These are phyloP conservation scores for Thaumatotibia leucotreta DNA, from an alignment of 1,140 invertebrate species.

Conservation along the genomic window DNA sequence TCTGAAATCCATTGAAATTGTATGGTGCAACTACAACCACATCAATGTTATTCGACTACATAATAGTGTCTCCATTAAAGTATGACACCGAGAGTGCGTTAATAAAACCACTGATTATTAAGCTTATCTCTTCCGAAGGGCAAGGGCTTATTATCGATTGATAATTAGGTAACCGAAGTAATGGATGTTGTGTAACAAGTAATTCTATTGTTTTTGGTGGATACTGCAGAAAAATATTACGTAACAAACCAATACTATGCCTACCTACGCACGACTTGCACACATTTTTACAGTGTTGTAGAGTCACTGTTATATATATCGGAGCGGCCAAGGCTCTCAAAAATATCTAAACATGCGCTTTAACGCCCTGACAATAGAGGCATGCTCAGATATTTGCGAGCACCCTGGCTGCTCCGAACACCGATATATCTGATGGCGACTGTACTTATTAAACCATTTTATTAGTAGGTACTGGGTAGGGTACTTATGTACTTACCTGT, in stretches of 20 bases:
- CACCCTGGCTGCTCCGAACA: too few species aligned
- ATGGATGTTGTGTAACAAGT: not conserved
- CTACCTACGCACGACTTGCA: not conserved
- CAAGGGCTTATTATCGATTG: not conserved
- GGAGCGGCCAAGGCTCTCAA: too few species aligned
- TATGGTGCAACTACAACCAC: not conserved
- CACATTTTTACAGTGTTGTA: not conserved
- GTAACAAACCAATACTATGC: not conserved
- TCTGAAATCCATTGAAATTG: not conserved
- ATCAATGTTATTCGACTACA: not conserved
- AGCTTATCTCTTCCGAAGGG: constrained; percentile 1
- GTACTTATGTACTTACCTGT: too few species aligned
- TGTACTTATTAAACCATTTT: too few species aligned
- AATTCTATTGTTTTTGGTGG: not conserved
- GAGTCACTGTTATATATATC: too few species aligned
- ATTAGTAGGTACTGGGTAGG: too few species aligned
- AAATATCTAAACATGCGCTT: too few species aligned
- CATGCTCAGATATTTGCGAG: too few species aligned
- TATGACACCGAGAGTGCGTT: not conserved
- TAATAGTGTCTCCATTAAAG: constrained; percentile 1
- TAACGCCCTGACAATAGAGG: too few species aligned
- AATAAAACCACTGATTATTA: not conserved
- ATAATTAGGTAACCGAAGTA: not conserved
- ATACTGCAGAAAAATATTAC: not conserved
- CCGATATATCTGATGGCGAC: too few species aligned